These are phyloP conservation scores for Paradoxurus hermaphroditus DNA, from an alignment of 2,113 vertebrate species.

Conservation along the genomic window DNA sequence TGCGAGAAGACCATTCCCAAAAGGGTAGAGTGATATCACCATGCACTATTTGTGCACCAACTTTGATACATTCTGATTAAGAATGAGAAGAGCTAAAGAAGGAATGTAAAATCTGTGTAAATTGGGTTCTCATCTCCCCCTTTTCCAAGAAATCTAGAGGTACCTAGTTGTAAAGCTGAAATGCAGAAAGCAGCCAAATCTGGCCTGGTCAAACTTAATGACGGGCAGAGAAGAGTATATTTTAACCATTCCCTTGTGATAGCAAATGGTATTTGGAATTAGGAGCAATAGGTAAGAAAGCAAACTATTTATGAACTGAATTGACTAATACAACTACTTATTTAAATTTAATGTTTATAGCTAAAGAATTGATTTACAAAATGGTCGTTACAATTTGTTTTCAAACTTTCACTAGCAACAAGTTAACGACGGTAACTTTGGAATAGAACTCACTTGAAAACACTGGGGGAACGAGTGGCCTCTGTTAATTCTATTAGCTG, in stretches of 20 bases:
- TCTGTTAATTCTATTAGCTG: background rate
- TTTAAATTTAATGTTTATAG: background rate
- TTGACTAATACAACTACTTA: background rate
- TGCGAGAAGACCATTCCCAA: background rate
- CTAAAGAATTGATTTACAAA: background rate
- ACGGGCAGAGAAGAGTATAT: background rate
- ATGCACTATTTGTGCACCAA: background rate
- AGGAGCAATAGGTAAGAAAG: background rate
- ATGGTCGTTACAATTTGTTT: background rate
- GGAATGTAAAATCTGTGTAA: background rate
- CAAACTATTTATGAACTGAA: background rate
- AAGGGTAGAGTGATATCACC: background rate
- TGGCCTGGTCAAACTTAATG: background rate
- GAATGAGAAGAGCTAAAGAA: background rate
- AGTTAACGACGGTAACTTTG: slow-evolving; percentile 6
- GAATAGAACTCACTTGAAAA: slow-evolving; percentile 15
- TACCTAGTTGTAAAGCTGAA: background rate
- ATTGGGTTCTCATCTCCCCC: background rate
- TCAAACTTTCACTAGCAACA: slow-evolving; percentile 46
- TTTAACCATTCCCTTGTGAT: background rate
- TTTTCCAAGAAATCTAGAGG: background rate
- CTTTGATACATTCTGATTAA: slow-evolving; percentile 10
- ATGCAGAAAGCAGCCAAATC: background rate
- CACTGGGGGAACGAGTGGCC: background rate
- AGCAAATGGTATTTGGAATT: background rate